Evolutionary conservation across 1,140 invertebrate genomes (phyloP), one percentile per base, ranked within the genome.

Genomic region (Lasioglossum albipes): DNA sequence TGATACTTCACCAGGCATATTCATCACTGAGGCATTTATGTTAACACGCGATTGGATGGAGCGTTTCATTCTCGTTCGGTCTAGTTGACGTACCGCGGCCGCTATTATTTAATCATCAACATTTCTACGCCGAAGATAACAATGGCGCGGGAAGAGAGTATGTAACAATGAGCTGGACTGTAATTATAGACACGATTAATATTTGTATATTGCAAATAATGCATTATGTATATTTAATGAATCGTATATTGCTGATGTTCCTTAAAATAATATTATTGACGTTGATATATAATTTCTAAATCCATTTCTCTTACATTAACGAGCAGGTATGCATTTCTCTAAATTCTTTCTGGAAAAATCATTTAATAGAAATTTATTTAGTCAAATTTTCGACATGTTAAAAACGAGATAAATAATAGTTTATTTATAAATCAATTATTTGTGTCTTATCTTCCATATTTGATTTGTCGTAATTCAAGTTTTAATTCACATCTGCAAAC

Each of bases 81-180:
- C 42, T 27, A 66, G 57, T 31, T 78, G 66, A 84, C 61, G 74
- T 70, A 67, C n/a, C 13, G 70, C 45, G 75, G n/a, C 70, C 36
- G 42, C 64, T 76, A 74, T 57, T 75, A 75, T 62, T 84, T 81
- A 65, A 76, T 74, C 84, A 69, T n/a, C 22, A 69, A 81, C 72
- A 41, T 73, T 75, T 20, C 54, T 57, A 66, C 68, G 59, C 59
- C 45, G n/a, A 2, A 22, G 67, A 12, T 31, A 52, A 52, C 22
- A 27, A 22, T 22, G 16, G 2, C 27, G 42, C 7, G 10, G 13
- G 45, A 69, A 52, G 67, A n/a, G 5, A 52, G 22, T 31, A 18
- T 27, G 42, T 52, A 52, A 45, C 22, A 52, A 69, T 69, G 45
- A n/a, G 7, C 16, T 52, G 49, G 18, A 52, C 18, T 69, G 18